Evolutionary conservation across 2,797 vertebrate genomes (phyloP), one percentile per base, ranked within the genome.

Genomic region (Gallinago solitaria): DNA sequence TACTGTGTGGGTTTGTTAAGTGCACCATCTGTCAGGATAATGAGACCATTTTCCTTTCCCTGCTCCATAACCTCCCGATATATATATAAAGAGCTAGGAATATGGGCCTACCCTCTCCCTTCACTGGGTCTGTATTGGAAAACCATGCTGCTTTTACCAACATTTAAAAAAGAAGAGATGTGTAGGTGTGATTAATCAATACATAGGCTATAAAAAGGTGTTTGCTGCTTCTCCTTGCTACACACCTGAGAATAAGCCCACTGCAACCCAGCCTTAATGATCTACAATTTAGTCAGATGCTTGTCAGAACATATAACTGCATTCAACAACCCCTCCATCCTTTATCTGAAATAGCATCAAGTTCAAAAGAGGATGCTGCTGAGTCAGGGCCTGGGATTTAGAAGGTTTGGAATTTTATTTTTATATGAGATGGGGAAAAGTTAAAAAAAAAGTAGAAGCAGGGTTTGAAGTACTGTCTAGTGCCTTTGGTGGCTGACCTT

Each of bases 401-500:
- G 33, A 80, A 87, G 47, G 48, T 70, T 5, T 77, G 54, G 67
- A 87, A 65, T 61, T 54, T 48, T 68, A n/a, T 4, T 90, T 89
- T 96, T 81, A 33, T 76, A 68, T 73, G 78, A 69, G 35, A 9
- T 37, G 28, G 17, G 41, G 37, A 54, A 54, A 48, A 50, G 12
- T 15, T 14, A 69, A 73, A 56, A 64, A 37, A 48, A 63, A 14
- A 37, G 18, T 30, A 73, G 54, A 65, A 82, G 35, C 21, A 32
- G 56, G 50, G 9, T 84, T 82, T 41, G 78, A 83, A 96, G 76
- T 69, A 51, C 28, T 41, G 68, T 89, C 41, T n/a, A 32, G 43
- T 30, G 65, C 70, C 87, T 96, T 98, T 98, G 92, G 95, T 97
- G 94, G 95, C 86, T 95, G 95, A 98, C 98, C 96, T 98, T 98